Conservation (phyloP, 1,140 invertebrate genomes). For the Cecropterus lyciades region DNA sequence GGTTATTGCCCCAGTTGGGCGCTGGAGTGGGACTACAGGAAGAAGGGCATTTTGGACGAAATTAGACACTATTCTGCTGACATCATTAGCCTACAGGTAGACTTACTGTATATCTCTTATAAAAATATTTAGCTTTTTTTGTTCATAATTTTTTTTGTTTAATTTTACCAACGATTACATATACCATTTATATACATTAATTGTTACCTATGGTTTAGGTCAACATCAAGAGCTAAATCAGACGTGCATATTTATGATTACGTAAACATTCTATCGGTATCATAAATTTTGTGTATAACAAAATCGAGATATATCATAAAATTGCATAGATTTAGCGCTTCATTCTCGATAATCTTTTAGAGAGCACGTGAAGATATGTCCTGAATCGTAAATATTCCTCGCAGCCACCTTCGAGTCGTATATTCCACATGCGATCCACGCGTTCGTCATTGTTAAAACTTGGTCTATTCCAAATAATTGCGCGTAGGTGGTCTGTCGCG, state of each 20-base stretch:
- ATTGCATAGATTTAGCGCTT: not conserved
- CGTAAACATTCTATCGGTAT: no score
- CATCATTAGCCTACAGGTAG: constrained; percentile 94
- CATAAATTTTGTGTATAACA: not conserved
- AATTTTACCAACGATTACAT: no score
- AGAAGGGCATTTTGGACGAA: constrained; percentile 98
- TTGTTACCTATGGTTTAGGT: no score
- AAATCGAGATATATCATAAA: not conserved
- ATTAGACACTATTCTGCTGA: constrained; percentile 98
- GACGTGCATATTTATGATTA: no score
- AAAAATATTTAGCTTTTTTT: no score
- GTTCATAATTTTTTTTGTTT: no score
- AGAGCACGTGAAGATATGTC: not conserved
- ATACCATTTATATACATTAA: no score
- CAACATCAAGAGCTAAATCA: not conserved
- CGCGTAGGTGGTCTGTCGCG: constrained; percentile 11
- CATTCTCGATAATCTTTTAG: not conserved
- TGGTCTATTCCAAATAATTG: constrained; percentile 22
- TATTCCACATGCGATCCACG: constrained; percentile 25
- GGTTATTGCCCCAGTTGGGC: constrained; percentile 99
- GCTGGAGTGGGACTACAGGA: constrained; percentile 98
- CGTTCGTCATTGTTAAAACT: constrained; percentile 15
- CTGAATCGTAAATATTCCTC: constrained; percentile 24
- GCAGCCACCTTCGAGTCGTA: constrained; percentile 1
- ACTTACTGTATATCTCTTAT: not conserved